Evolutionary conservation across 1,140 invertebrate genomes (phyloP), one percentile per base, ranked within the genome.

Genomic region (Lepidurus couesii): DNA sequence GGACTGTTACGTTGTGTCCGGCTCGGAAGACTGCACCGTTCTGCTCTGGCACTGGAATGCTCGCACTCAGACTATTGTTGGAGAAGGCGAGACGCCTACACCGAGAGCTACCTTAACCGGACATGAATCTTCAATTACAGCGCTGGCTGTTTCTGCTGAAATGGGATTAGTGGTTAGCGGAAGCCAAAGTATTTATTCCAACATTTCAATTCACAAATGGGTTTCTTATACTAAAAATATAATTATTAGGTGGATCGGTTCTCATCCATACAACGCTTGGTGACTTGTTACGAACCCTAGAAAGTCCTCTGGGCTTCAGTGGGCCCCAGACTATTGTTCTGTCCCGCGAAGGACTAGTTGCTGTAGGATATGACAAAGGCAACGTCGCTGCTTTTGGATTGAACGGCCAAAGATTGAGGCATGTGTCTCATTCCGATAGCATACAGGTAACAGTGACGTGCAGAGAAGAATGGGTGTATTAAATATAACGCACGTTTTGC

Each of bases 41-140:
- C 88, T 99, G 74, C 86, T 99, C 6, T 99, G 98, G 98, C 97
- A 98, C 83, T 99, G 98, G 95, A 98, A 94, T 84, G 95, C 96
- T 0, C 89, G 96, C 75, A 95, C 94, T 73, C 95, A 97, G 84
- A 95, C 94, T 75, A 96, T 99, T 82, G 94, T 98, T 47, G 97
- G 97, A 6, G 97, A 99, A 85, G 94, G 93, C 13, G 88, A 98
- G 83, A 89, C 92, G 74, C 97, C 97, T 1, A 96, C 96, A 43
- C 98, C 98, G 1, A 89, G 96, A 80, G 96, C 97, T 2, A 98
- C 97, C 2, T 87, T 99, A 0, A 99, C 97, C 0, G 98, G 98
- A 1, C 98, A 99, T 85, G 95, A 98, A 83, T 92, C 96, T 82
- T 91, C 96, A 74, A 93, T 99, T 73, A 94, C 94, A 73, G 95